A percentile compares a stretch with the other conserved stretches of the same genome.
These are phyloP conservation scores for Gymnopithys bicolor DNA, from an alignment of 2,797 vertebrate species.

Conservation along the genomic window DNA sequence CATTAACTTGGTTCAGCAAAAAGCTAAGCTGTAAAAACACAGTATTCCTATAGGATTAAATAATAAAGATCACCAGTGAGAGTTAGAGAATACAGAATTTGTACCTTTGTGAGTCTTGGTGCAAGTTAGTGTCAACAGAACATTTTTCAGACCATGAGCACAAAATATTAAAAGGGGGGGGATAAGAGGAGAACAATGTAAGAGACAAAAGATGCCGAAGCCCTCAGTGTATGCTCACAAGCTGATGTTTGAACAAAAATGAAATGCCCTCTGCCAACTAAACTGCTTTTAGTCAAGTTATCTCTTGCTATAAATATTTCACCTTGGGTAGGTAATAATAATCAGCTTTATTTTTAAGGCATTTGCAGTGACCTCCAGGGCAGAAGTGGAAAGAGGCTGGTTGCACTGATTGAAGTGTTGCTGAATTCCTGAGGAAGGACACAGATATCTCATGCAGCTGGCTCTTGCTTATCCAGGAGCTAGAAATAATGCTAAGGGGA, in stretches of 20 bases:
- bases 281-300: not conserved
- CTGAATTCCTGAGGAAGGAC: not conserved
- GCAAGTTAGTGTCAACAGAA: not conserved
- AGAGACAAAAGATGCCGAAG: not conserved
- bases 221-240: not conserved
- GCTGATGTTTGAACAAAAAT: not conserved
- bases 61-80: slow-evolving; percentile 41
- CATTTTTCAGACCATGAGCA: not conserved
- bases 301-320: not conserved
- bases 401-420: not conserved
- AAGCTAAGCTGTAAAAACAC: slow-evolving; percentile 40
- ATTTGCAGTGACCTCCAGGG: not conserved
- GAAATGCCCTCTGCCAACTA: not conserved
- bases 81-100: slow-evolving; percentile 55
- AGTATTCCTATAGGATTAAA: slow-evolving; percentile 40
- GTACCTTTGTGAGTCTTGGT: not conserved
- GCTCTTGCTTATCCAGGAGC: not conserved
- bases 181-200: not conserved
- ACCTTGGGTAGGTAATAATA: not conserved
- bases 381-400: not conserved
- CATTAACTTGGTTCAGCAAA: slow-evolving; percentile 43
- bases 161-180: not conserved
- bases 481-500: not conserved
- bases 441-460: not conserved
- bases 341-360: not conserved